Conservation (phyloP, 2,113 vertebrate species). For the Paramisgurnus dabryanus region DNA sequence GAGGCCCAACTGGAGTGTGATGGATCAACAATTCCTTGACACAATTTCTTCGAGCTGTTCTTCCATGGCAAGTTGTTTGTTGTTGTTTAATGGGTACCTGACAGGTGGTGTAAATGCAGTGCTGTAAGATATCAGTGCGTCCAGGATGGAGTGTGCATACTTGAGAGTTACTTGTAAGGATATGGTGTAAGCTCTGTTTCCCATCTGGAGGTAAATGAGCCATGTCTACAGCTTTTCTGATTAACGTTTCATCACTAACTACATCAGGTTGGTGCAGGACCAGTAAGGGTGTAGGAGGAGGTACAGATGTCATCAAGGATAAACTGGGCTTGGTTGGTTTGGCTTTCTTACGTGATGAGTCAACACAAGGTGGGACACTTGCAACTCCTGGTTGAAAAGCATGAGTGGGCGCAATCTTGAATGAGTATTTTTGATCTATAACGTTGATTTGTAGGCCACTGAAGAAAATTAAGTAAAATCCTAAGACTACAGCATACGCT, state of each 20-base stretch:
- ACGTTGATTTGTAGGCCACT: no score
- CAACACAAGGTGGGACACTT: no score
- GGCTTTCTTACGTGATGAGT: neutral
- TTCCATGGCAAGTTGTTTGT: neutral
- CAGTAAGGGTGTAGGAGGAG: neutral
- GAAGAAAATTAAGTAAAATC: no score
- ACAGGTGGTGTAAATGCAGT: no score
- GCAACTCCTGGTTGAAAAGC: neutral
- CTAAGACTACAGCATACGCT: neutral
- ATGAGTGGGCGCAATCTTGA: neutral
- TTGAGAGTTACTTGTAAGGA: neutral
- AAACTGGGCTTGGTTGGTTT: no score
- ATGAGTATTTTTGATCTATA: neutral
- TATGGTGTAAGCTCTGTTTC: neutral
- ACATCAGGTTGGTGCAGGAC: neutral
- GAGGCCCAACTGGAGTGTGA: neutral
- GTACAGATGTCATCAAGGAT: neutral
- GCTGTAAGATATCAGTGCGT: no score
- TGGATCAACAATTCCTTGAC: neutral
- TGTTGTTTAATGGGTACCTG: no score
- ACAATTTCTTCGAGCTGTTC: neutral
- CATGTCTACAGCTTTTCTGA: neutral
- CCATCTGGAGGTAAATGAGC: neutral
- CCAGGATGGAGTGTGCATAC: no score
- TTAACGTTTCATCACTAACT: neutral